phyloP scores from a whole-genome alignment of 2,888 invertebrate species.

The Andrena camellia region DNA sequence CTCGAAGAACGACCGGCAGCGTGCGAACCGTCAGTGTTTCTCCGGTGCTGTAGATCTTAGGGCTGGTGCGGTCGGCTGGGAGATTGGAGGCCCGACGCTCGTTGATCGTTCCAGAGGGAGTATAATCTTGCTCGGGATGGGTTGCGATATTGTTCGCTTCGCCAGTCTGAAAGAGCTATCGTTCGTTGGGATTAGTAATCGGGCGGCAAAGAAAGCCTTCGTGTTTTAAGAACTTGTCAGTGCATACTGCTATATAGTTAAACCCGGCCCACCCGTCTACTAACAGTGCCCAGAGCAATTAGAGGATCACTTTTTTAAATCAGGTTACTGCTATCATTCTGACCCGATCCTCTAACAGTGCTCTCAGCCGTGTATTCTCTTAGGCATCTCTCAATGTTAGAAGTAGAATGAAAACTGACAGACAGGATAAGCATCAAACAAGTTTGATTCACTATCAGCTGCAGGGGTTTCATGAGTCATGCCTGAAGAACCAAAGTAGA shows the following conservation, averaged over 20 bases:
- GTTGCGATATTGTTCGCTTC: slow-evolving; percentile 86
- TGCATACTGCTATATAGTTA: slow-evolving; percentile 1
- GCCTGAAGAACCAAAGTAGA: slow-evolving; percentile 39
- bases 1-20: slow-evolving; percentile 84
- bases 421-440: slow-evolving; percentile 33
- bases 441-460: slow-evolving; percentile 39
- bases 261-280: background rate
- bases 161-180: slow-evolving; percentile 84
- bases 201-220: background rate
- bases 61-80: slow-evolving; percentile 70
- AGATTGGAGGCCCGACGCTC: slow-evolving; percentile 79
- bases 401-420: slow-evolving; percentile 23
- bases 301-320: background rate
- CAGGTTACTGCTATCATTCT: background rate
- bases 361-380: slow-evolving; percentile 24
- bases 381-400: background rate
- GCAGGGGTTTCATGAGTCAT: slow-evolving; percentile 45
- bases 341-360: slow-evolving; percentile 6
- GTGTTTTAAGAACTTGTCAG: background rate
- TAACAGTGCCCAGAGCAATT: slow-evolving; percentile 16
- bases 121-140: slow-evolving; percentile 78
- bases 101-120: slow-evolving; percentile 81
- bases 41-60: slow-evolving; percentile 76
- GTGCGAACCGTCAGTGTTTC: slow-evolving; percentile 83
- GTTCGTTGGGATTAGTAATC: slow-evolving; percentile 32